Evolutionary conservation across 1,140 invertebrate species (phyloP), one percentile per base, ranked within the genome.

Genomic region (Metaphire vulgaris): DNA sequence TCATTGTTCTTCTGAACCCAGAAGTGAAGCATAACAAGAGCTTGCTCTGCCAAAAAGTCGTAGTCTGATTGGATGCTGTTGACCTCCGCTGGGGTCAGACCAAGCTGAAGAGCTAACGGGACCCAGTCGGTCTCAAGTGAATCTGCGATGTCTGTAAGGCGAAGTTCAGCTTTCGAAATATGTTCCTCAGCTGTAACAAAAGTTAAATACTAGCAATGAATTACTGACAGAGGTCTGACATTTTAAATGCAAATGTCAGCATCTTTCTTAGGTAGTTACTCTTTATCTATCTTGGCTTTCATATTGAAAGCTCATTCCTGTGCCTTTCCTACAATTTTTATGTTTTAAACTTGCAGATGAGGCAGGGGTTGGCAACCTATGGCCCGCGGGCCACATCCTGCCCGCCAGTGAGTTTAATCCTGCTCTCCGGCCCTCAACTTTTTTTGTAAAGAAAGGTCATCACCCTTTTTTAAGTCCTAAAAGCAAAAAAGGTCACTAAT

Each of bases 41-140:
- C 95, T 85, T 97, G 95, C 80, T 96, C 91, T 0, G 92, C 90
- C 2, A 92, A 89, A 80, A 93, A 94, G 0, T 92, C 90, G 84
- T 93, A 91, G 79, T 96, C 92, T 65, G 90, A 90, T 83, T 94
- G 92, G 69, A 98, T 96, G 72, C 92, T 90, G 77, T 93, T 91
- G n/a, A 96, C 92, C 81, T 95, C 93, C 28, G 91, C 90, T 29
- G 93, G 90, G 72, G 91, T 90, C 1, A 98, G 90, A 75, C 93
- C 93, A 56, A 97, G 87, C 76, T 87, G 85, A 41, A 83, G 81
- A 0, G 95, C 95, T 67, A 98, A 86, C 33, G 91, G 90, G 68
- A 94, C 91, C 96, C 96, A 98, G 86, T 98, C 95, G 77, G 92
- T 91, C 56, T 92, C 94, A 14, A 98, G 86, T 14, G 95, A 87